Evolutionary conservation across 2,888 invertebrate species (phyloP).

Genomic region (Eilema depressum): DNA sequence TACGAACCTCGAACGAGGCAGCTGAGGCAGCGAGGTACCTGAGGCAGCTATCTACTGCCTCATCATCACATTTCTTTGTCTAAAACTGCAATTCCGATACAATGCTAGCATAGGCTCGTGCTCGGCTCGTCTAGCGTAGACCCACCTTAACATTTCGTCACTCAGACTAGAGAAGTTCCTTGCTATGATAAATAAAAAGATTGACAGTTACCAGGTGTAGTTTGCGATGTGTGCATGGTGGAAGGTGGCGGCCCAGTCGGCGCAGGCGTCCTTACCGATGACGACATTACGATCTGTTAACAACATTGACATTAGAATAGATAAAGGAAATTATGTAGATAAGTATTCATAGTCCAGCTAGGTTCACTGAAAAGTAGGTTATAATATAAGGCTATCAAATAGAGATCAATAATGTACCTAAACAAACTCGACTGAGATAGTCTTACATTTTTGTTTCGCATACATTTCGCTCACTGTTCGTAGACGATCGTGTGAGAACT

Average conservation of each 20-base stretch:
- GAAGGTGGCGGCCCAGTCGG: slow-evolving; percentile 67
- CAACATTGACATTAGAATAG: slow-evolving; percentile 21
- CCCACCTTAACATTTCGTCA: no score
- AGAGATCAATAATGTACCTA: no score
- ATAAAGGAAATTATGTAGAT: slow-evolving; percentile 16
- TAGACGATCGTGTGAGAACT: neutral
- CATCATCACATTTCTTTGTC: no score
- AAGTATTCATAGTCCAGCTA: slow-evolving; percentile 24
- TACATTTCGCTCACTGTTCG: neutral
- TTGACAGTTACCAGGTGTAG: slow-evolving; percentile 66
- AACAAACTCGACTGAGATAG: neutral
- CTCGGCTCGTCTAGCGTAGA: no score
- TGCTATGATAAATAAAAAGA: neutral
- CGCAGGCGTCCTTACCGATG: slow-evolving; percentile 80
- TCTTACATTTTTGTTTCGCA: neutral
- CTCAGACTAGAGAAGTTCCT: neutral
- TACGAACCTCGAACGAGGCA: no score
- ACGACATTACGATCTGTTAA: slow-evolving; percentile 81
- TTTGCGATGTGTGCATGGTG: slow-evolving; percentile 82
- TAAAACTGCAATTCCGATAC: no score
- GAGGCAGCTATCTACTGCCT: no score
- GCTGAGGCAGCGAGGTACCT: no score
- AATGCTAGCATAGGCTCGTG: no score
- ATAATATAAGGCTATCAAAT: neutral
- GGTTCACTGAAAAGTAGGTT: slow-evolving; percentile 35